Base-by-base conservation (phyloP, 2,888 invertebrate species). In the Gymnocheta viridis region DNA sequence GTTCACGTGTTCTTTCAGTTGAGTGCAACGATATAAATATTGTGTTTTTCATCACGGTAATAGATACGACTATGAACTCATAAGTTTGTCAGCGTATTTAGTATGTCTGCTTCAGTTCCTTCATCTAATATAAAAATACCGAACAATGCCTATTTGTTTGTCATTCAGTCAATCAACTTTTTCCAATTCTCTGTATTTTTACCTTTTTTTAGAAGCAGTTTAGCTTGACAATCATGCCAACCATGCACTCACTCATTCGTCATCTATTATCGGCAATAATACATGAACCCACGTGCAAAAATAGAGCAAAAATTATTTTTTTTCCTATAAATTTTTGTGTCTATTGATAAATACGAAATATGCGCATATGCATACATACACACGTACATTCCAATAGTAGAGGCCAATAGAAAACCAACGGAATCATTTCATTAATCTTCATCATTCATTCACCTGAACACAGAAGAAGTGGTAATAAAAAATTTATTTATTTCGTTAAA, bases 161-260 rank as follows among this genome's bases (percentile, higher is more conserved):
- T 19, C 72, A 77, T 77, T 60, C 83, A 84, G 77, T 84, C 84
- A 80, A 81, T 84, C 76, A 84, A 77, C 81, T 77, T 81, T 73
- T 49, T 10, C 5, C 19, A 72, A 51, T 35, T 47, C 22, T 35
- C 4, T n/a, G 27, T 69, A 12, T 51, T 32, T 17, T 19, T 0
- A 7, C n/a, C 17, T 32, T 35, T 49, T 51, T 62, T 77, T 7
- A 2, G 12, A 12, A 29, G 7, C 19, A 44, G 54, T 64, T 64
- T 17, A 58, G 17, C 41, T 66, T 67, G 60, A 58, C 73, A 70
- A 76, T 70, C 70, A 56, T 51, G 22, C 14, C 66, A 69, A 41
- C 19, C 35, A n/a, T n/a, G n/a, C 73, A 72, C 38, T 24, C 54
- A 72, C 44, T 47, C 51, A 22, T 66, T 72, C 29, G 29, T 60